Conservation (phyloP, 2,113 vertebrate species). For the Hippolais icterina region DNA sequence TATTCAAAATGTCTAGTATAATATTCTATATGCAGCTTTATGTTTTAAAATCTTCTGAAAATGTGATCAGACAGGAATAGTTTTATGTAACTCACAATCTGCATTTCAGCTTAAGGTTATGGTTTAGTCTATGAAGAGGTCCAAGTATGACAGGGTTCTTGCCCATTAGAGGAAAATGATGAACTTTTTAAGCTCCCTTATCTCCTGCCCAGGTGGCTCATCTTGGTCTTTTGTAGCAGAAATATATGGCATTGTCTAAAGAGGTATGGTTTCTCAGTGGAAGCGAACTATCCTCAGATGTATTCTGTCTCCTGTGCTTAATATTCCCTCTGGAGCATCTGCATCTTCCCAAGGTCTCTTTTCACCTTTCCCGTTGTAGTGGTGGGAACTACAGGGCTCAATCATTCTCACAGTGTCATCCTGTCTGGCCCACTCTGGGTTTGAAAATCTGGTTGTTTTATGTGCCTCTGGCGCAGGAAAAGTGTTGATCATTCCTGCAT, state of each 20-base stretch:
- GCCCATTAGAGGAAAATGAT: background rate
- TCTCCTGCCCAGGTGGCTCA: background rate
- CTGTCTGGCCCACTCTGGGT: constrained; percentile 39
- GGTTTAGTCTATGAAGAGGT: background rate
- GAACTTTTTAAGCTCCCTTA: background rate
- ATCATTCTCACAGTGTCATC: constrained; percentile 69
- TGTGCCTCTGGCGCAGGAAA: constrained; percentile 64
- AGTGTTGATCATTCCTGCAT: constrained; percentile 64
- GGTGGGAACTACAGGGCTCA: constrained; percentile 48
- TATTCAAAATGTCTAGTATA: background rate
- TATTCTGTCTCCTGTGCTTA: background rate
- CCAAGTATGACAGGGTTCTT: background rate
- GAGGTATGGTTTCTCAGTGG: background rate
- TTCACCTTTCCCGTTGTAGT: background rate
- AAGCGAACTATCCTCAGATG: background rate
- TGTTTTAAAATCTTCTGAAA: background rate
- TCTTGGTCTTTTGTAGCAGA: background rate
- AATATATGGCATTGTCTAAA: background rate
- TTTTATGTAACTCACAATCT: background rate
- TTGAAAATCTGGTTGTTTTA: constrained; percentile 58
- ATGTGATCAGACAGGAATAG: background rate
- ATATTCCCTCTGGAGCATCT: background rate
- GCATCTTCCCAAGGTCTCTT: constrained; percentile 15
- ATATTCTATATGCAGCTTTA: background rate
- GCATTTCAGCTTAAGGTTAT: background rate